Evolutionary conservation across 2,113 vertebrate species (phyloP).

Genomic region (Carollia perspicillata): DNA sequence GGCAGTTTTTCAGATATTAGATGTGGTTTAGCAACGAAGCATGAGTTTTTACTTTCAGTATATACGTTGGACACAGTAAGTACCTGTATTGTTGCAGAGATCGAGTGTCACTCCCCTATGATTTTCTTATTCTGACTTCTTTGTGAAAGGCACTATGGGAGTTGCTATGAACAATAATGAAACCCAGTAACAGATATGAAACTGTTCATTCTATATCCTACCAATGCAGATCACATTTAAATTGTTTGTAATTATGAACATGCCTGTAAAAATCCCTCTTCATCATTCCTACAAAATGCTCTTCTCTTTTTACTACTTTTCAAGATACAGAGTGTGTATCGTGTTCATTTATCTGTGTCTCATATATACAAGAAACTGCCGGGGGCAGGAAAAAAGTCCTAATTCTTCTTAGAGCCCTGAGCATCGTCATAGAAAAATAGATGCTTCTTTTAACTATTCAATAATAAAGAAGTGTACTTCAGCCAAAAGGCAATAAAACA

Average conservation of each 20-base stretch:
- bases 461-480: neutral
- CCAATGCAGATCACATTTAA: neutral
- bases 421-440: neutral
- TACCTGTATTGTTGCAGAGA: neutral
- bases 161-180: neutral
- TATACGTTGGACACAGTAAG: neutral
- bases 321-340: neutral
- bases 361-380: neutral
- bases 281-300: neutral
- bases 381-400: neutral
- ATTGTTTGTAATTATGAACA: neutral
- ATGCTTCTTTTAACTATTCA: conserved; percentile 11
- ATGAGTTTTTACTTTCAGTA: neutral
- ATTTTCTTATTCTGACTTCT: neutral
- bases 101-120: neutral
- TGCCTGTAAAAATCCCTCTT: neutral
- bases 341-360: neutral
- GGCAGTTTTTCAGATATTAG: neutral
- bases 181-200: neutral
- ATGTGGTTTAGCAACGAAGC: conserved; percentile 5
- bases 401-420: conserved; percentile 7
- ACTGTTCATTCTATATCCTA: neutral
- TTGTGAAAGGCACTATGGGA: neutral
- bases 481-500: neutral
- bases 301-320: neutral